Evolutionary conservation across 1,140 invertebrate species (phyloP).

Genomic region (Meloidogyne hapla): DNA sequence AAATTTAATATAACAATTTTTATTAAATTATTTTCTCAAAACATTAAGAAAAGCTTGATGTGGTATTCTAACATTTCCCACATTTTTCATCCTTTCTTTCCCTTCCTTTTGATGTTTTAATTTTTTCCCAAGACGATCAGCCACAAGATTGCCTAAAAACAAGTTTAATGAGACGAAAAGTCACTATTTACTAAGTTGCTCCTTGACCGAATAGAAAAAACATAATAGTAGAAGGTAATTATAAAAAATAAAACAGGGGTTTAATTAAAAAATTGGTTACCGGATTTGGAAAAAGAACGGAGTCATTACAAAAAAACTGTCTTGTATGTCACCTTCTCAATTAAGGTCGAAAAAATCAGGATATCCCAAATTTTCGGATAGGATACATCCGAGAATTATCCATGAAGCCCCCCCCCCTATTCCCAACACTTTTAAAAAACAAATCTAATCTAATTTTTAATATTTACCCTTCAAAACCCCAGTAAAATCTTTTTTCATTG

Average conservation of each 20-base stretch:
- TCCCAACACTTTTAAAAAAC: not conserved
- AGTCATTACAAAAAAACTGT: too few relatives aligned
- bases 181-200: too few relatives aligned
- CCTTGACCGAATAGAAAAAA: too few relatives aligned
- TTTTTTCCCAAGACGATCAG: constrained; percentile 83
- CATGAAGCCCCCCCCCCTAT: too few relatives aligned
- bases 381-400: too few relatives aligned
- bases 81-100: constrained; percentile 84
- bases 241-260: not conserved
- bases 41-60: constrained; percentile 90
- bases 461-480: constrained; percentile 51
- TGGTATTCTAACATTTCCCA: constrained; percentile 85
- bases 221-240: too few relatives aligned
- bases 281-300: too few relatives aligned
- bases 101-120: constrained; percentile 84
- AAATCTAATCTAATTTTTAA: not conserved
- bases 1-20: not conserved
- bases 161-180: not conserved
- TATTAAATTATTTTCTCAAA: constrained; percentile 69
- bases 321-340: too few relatives aligned
- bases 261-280: not conserved
- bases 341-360: too few relatives aligned
- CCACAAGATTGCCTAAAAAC: constrained; percentile 74
- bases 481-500: constrained; percentile 80
- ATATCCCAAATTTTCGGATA: too few relatives aligned